A percentile compares a stretch with the other conserved stretches of the same genome.
These are phyloP conservation scores for Drepanosiphum platanoidis DNA, from an alignment of 2,888 invertebrate genomes.

Conservation along the genomic window DNA sequence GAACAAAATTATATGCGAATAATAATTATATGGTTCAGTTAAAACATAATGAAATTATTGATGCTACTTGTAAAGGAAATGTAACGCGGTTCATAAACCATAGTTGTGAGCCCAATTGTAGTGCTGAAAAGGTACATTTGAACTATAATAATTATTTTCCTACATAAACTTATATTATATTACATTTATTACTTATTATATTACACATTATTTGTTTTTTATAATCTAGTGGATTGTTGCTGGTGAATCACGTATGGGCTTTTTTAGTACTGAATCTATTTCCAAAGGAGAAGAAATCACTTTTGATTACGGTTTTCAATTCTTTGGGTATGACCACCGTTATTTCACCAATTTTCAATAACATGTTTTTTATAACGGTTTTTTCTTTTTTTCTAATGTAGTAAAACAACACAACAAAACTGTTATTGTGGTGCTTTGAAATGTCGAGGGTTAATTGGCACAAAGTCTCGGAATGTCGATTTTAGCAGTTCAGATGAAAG, in stretches of 20 bases:
- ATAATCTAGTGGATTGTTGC: slow-evolving; percentile 87
- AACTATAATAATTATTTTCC: background rate
- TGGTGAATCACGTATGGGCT: slow-evolving; percentile 93
- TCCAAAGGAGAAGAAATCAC: slow-evolving; percentile 93
- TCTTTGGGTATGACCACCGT: slow-evolving; percentile 81
- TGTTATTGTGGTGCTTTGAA: slow-evolving; percentile 91
- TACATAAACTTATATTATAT: background rate
- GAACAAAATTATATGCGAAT: slow-evolving; percentile 6
- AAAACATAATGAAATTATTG: slow-evolving; percentile 91
- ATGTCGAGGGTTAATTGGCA: slow-evolving; percentile 95
- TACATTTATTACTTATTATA: slow-evolving; percentile 56
- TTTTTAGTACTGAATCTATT: slow-evolving; percentile 89
- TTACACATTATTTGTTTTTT: no score
- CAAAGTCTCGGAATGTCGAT: slow-evolving; percentile 7
- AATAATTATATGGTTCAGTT: slow-evolving; percentile 78
- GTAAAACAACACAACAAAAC: slow-evolving; percentile 67
- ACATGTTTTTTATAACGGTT: background rate
- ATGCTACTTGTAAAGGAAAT: slow-evolving; percentile 96
- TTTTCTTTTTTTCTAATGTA: background rate
- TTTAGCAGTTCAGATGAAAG: slow-evolving; percentile 45
- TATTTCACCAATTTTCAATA: background rate
- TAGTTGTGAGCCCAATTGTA: slow-evolving; percentile 98
- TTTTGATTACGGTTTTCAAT: slow-evolving; percentile 97
- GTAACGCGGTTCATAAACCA: slow-evolving; percentile 98
- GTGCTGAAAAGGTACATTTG: slow-evolving; percentile 85